A percentile compares a stretch with the other conserved stretches of the same genome.
Evolutionary conservation across 2,888 invertebrate genomes (phyloP).

Genomic region (Xestobium rufovillosum): DNA sequence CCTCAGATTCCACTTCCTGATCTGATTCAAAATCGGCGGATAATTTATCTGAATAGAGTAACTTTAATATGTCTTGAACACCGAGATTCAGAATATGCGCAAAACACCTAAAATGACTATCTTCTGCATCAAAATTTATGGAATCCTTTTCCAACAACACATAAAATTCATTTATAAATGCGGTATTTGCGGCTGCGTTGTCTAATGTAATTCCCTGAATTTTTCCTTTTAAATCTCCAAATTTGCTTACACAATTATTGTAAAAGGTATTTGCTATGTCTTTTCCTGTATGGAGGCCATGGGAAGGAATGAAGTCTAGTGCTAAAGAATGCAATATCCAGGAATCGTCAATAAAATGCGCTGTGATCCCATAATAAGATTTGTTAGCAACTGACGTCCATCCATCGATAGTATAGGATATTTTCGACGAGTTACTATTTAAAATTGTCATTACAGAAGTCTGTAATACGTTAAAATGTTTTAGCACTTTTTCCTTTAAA

Average conservation of each 20-base stretch:
- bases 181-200: constrained; percentile 1
- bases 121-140: background rate
- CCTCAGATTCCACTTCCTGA: too few relatives aligned
- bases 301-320: constrained; percentile 1
- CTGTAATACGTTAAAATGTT: background rate
- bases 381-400: constrained; percentile 3
- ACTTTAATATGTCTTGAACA: constrained; percentile 1
- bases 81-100: background rate
- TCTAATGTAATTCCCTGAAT: background rate
- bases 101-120: constrained; percentile 1
- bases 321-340: background rate
- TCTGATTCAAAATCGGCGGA: background rate
- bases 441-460: background rate
- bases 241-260: too few relatives aligned
- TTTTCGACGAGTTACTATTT: constrained; percentile 3
- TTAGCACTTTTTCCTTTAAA: constrained; percentile 2
- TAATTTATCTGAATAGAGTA: background rate
- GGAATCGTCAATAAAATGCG: constrained; percentile 3
- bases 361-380: constrained; percentile 2
- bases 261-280: constrained; percentile 3
- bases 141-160: too few relatives aligned
- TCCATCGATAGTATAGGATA: constrained; percentile 1
- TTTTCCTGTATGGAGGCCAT: constrained; percentile 3
- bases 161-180: too few relatives aligned
- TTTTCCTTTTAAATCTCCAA: too few relatives aligned